Percentiles rank a stretch among this genome's conserved stretches.
Evolutionary conservation across 2,113 vertebrate species (phyloP).

Genomic region (human): GRCh38 chr5:144263001-144263500

Average conservation of each 20-base stretch:
- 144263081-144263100: neutral
- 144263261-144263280: neutral
- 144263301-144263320: neutral
- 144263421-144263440: neutral
- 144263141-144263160: neutral
- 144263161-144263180: neutral
- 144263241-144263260: neutral
- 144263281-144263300: neutral
- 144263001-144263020: neutral
- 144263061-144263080: neutral
- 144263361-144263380: neutral
- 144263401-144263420: neutral
- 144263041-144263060: neutral
- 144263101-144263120: neutral
- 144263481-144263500: neutral
- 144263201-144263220: neutral
- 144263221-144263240: neutral
- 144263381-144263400: neutral
- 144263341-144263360: neutral
- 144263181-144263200: neutral
- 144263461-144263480: neutral
- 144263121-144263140: neutral
- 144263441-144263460: neutral
- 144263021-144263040: neutral
- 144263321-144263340: neutral